These are phyloP conservation scores for Meghimatium bilineatum DNA, from an alignment of 2,888 invertebrate genomes.

Conservation along the genomic window DNA sequence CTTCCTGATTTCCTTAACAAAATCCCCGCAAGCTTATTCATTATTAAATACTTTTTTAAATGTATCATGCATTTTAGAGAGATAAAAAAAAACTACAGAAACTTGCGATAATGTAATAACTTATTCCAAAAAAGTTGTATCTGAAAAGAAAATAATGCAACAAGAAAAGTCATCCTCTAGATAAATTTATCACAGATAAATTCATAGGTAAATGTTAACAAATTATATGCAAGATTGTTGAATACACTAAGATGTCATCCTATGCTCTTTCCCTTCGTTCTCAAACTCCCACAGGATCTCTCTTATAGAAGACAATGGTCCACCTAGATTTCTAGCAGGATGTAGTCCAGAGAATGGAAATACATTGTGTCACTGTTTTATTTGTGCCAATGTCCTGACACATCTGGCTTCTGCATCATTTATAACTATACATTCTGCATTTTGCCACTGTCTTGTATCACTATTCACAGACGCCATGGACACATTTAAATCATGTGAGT, in stretches of 20 bases:
- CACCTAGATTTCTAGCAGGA: no score
- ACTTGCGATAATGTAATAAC: slow-evolving; percentile 23
- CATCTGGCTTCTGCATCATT: no score
- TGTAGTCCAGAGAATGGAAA: no score
- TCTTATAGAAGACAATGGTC: no score
- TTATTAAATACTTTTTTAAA: neutral
- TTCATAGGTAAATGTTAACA: neutral
- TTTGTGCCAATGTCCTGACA: no score
- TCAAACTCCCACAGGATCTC: no score
- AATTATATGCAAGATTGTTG: neutral
- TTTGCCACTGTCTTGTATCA: no score
- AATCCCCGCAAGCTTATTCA: neutral
- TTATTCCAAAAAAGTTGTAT: slow-evolving; percentile 42
- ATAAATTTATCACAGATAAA: neutral
- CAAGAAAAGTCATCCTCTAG: neutral
- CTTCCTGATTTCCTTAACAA: neutral
- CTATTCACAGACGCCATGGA: no score
- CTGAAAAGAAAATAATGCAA: slow-evolving; percentile 38
- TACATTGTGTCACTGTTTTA: no score
- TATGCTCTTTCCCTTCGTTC: no score
- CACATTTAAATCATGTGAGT: no score
- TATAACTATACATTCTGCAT: neutral
- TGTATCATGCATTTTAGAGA: neutral
- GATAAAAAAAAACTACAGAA: neutral
- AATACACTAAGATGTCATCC: neutral